Evolutionary conservation across 2,797 vertebrate species (phyloP).

Genomic region (Molossus molossus): DNA sequence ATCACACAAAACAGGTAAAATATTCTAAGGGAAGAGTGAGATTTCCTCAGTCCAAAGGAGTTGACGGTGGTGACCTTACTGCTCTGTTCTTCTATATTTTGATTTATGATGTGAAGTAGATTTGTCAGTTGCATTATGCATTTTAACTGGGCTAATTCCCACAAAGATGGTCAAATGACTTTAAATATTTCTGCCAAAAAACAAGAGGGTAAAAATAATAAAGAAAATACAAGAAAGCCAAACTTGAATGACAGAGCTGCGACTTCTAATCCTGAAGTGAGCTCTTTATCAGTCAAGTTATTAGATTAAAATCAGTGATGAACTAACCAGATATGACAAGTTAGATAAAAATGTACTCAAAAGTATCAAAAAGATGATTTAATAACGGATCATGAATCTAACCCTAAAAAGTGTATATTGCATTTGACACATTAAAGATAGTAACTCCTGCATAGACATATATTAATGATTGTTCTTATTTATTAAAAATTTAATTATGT

Average conservation of each 20-base stretch:
- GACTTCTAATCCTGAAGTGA: neutral
- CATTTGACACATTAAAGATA: neutral
- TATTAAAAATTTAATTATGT: conserved; percentile 6
- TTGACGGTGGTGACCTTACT: neutral
- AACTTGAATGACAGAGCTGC: neutral
- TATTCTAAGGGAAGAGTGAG: neutral
- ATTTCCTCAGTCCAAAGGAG: neutral
- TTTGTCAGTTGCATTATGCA: neutral
- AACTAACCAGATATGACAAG: neutral
- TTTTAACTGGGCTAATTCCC: neutral
- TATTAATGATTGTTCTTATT: neutral
- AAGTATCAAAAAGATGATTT: conserved; percentile 35
- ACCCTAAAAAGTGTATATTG: neutral
- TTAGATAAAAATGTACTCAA: neutral
- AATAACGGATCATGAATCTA: neutral
- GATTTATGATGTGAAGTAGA: neutral
- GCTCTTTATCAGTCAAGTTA: neutral
- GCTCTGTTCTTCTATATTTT: conserved; percentile 4
- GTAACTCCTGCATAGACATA: neutral
- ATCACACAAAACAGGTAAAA: neutral
- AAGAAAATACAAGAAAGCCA: conserved; percentile 11
- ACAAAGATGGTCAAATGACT: conserved; percentile 2
- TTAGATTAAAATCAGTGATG: conserved; percentile 4
- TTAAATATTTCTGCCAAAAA: conserved; percentile 43
- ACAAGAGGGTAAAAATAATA: neutral